Base-by-base conservation (phyloP, 2,888 invertebrate genomes). In the Seira ritae region DNA sequence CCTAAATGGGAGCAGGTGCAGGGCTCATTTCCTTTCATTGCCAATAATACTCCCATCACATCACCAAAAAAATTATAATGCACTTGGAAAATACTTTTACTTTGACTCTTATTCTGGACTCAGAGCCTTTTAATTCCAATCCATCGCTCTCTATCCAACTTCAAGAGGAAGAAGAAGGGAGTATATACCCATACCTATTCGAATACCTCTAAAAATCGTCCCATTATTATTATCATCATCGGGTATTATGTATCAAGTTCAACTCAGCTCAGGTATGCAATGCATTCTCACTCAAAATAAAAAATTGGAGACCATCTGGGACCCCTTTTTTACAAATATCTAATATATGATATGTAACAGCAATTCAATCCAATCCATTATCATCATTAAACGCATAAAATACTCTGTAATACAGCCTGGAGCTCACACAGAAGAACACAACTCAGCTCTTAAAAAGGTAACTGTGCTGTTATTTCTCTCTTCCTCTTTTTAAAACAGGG, bases 291-390 rank as follows among this genome's bases (percentile, higher is more conserved):
- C 42, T 22, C n/a, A 15, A 10, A 20, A 20, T 12, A 62, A 4
- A 4, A 31, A 75, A 15, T 19, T 50, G 66, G 75, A 76, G 76
- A 81, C 81, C 81, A 81, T 81, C 81, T 81, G 81, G 81, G 81
- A 76, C 81, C 72, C 81, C 70, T 70, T 70, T 75, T 81, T 66
- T 66, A 10, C 62, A 66, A 74, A 62, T 31, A 42, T 31, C 65
- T 15, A 22, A 67, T 62, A 69, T 66, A 60, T 74, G 66, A 60
- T 42, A 74, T 31, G 55, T 23, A 68, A 69, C 65, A 75, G 75
- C 81, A 71, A 81, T 76, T 75, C 76, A 81, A 81, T 81, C 76
- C 81, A 81, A 81, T 81, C 81, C 81, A 81, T 81, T 81, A 72
- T 68, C 68, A 81, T 81, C 72, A 81, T 81, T 81, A 81, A 81